These are phyloP conservation scores for Scrobipalpa atriplicella DNA, from an alignment of 2,888 invertebrate genomes.

Conservation along the genomic window DNA sequence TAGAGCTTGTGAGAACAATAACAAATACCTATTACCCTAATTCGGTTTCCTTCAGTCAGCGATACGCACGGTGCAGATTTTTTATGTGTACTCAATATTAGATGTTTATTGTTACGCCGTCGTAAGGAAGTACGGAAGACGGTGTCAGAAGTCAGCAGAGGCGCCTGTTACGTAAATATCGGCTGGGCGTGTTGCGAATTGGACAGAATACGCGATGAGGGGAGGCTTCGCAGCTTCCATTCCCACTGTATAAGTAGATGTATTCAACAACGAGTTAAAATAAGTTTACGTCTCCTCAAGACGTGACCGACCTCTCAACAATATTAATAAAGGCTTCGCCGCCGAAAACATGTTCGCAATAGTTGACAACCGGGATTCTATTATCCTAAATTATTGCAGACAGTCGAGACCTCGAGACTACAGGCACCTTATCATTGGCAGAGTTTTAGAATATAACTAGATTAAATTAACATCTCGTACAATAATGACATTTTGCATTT, in stretches of 20 bases:
- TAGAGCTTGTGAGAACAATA: constrained; percentile 35
- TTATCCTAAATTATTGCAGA: not conserved
- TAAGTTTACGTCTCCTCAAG: constrained; percentile 58
- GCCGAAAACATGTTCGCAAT: constrained; percentile 15
- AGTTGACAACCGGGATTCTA: constrained; percentile 10
- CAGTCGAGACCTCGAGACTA: not conserved
- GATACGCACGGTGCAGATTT: constrained; percentile 50
- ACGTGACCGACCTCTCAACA: constrained; percentile 43
- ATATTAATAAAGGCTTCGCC: constrained; percentile 14
- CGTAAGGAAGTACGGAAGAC: constrained; percentile 53
- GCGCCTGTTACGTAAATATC: constrained; percentile 78
- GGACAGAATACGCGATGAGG: constrained; percentile 79
- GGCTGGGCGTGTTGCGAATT: constrained; percentile 77
- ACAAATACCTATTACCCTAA: constrained; percentile 50
- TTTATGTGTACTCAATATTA: constrained; percentile 58
- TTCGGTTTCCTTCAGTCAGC: constrained; percentile 49
- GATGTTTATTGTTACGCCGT: constrained; percentile 50
- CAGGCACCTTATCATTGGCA: constrained; percentile 34
- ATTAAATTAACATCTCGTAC: not conserved
- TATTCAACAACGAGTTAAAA: constrained; percentile 65
- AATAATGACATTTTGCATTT: not conserved
- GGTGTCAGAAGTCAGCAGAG: constrained; percentile 72
- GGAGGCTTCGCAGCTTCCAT: constrained; percentile 63
- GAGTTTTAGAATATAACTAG: not conserved
- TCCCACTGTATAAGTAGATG: constrained; percentile 66